phyloP scores from a whole-genome alignment of 2,888 invertebrate species.

The Siphonodentalium dalli region DNA sequence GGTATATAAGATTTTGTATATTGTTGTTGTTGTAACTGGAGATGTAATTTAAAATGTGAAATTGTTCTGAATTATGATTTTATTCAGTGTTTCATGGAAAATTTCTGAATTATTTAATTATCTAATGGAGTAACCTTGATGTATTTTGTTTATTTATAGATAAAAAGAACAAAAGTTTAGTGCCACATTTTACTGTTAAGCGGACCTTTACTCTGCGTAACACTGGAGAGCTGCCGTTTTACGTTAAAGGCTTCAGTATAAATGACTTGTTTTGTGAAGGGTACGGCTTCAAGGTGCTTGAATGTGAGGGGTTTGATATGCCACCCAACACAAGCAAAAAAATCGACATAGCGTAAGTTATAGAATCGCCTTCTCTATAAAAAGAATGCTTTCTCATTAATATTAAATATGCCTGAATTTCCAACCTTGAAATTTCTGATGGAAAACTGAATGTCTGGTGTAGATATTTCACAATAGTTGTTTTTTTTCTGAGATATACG shows the following conservation, averaged over 20 bases:
- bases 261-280: conserved; percentile 77
- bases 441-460: too few relatives aligned
- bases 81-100: too few relatives aligned
- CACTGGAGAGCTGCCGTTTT: conserved; percentile 87
- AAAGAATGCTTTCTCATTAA: neutral
- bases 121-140: neutral
- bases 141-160: conserved; percentile 38
- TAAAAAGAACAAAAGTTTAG: conserved; percentile 57
- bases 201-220: conserved; percentile 86
- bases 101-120: too few relatives aligned
- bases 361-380: neutral
- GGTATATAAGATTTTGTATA: too few relatives aligned
- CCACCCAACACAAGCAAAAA: conserved; percentile 63
- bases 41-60: too few relatives aligned
- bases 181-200: conserved; percentile 77
- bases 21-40: too few relatives aligned
- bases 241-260: conserved; percentile 75
- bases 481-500: too few relatives aligned
- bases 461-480: too few relatives aligned
- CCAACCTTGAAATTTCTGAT: too few relatives aligned
- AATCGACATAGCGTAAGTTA: conserved; percentile 77
- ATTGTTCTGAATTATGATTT: too few relatives aligned
- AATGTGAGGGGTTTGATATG: conserved; percentile 59
- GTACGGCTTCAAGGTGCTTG: conserved; percentile 67
- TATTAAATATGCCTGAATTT: too few relatives aligned